Evolutionary conservation across 2,888 invertebrate genomes (phyloP).

Genomic region (Dasypolia templi): DNA sequence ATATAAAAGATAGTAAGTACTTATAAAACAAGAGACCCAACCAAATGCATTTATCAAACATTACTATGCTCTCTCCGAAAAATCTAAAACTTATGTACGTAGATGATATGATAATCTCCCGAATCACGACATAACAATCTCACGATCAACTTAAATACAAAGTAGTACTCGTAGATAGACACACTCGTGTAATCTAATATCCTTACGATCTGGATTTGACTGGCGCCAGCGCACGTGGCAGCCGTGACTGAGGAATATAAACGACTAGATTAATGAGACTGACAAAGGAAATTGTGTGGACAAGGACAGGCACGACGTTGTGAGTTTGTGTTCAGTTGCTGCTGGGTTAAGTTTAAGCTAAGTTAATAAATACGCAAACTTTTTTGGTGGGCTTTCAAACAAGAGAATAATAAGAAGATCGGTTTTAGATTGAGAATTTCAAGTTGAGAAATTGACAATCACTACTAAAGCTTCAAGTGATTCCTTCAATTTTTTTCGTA

Average conservation of each 20-base stretch:
- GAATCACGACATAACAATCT: neutral
- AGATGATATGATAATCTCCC: constrained; percentile 4
- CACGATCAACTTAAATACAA: neutral
- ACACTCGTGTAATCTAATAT: constrained; percentile 14
- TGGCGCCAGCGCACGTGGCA: constrained; percentile 17
- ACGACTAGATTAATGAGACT: constrained; percentile 51
- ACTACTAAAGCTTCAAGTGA: neutral
- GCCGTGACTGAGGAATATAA: constrained; percentile 52
- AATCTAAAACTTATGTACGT: neutral
- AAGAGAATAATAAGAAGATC: too few relatives aligned
- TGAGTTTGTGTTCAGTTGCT: constrained; percentile 2
- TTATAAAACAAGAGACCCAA: too few relatives aligned
- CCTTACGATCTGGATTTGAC: constrained; percentile 27
- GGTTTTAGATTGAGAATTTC: neutral
- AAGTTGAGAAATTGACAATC: neutral
- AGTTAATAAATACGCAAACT: neutral
- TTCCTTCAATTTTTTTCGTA: neutral
- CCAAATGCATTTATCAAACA: neutral
- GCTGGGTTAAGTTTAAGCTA: neutral
- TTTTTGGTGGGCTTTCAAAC: neutral
- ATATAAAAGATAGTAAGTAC: too few relatives aligned
- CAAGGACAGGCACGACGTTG: constrained; percentile 41
- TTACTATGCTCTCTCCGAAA: neutral
- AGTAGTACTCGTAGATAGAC: constrained; percentile 20
- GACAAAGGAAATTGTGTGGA: constrained; percentile 51